Base-by-base conservation (phyloP, 2,888 invertebrate species). In the Andrena minutula region DNA sequence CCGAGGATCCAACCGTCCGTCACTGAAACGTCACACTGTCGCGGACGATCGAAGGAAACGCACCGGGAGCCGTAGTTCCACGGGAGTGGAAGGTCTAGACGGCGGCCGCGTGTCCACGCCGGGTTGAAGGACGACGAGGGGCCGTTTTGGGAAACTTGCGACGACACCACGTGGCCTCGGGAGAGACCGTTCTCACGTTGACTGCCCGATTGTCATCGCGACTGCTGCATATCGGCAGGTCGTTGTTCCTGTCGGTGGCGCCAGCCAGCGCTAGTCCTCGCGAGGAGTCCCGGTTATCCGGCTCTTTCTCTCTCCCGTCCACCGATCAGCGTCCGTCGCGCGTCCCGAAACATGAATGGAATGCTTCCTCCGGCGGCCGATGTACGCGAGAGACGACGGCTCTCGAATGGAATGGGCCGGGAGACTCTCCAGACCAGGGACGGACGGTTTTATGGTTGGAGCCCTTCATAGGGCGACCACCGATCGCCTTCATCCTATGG, bases 301-400 rank as follows among this genome's bases (percentile, higher is more conserved):
- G 63, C 70, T 76, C 64, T 76, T 76, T 83, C 81, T 76, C 84
- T 80, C 85, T 86, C 74, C 78, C 58, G 74, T 73, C 74, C 51
- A 78, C 83, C 88, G 89, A 86, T 79, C 82, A 85, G 88, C 88
- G 88, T 86, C 89, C 84, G 88, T 86, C 75, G 84, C 88, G 88
- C 84, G 85, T 85, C 85, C 88, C 90, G 89, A 92, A 91, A 89
- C 92, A 92, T 92, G 92, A 92, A 92, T 92, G 92, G 92, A 92
- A 92, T 92, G 92, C 91, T 90, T 91, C 88, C 87, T 89, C 84
- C 80, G 88, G 53, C 83, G 72, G 79, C 70, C 86, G 80, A 82
- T 85, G 88, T 78, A 86, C 79, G 86, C 82, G 75, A 82, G 83
- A 84, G 72, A 77, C 75, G 84, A 85, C 82, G 88, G 60, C 70